These are phyloP conservation scores for Lithophane ornitopus DNA, from an alignment of 2,888 invertebrate genomes.

Conservation along the genomic window DNA sequence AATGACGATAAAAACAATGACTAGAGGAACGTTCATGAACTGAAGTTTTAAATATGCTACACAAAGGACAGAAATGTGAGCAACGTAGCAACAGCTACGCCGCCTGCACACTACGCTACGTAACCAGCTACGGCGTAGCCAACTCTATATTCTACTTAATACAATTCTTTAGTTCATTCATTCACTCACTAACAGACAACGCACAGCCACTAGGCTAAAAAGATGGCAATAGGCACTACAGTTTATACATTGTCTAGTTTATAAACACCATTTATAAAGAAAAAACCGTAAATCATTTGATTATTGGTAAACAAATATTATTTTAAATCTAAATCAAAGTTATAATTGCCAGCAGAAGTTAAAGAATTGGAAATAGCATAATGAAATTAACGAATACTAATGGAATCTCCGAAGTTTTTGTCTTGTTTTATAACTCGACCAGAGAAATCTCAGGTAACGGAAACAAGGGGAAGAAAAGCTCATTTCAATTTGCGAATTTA, in stretches of 20 bases:
- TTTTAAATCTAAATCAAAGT: slow-evolving; percentile 21
- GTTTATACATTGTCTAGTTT: no score
- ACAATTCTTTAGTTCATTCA: neutral
- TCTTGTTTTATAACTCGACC: slow-evolving; percentile 52
- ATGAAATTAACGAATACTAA: slow-evolving; percentile 60
- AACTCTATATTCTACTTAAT: neutral
- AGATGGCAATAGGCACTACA: neutral
- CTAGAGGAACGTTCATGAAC: neutral
- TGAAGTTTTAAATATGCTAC: neutral
- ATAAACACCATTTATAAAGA: neutral
- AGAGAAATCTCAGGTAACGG: slow-evolving; percentile 39
- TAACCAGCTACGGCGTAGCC: slow-evolving; percentile 1
- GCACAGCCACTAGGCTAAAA: neutral
- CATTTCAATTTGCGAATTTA: slow-evolving; percentile 53
- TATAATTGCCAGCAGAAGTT: slow-evolving; percentile 24
- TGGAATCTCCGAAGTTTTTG: slow-evolving; percentile 55
- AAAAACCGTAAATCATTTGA: neutral
- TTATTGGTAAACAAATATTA: slow-evolving; percentile 2
- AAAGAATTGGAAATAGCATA: slow-evolving; percentile 47
- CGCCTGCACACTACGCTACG: neutral
- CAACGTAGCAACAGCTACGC: neutral
- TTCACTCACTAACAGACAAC: no score
- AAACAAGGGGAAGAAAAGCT: slow-evolving; percentile 47
- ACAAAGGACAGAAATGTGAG: neutral
- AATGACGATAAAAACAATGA: neutral